Percentiles rank a stretch among this genome's conserved stretches.
These are phyloP conservation scores for Acromyrmex echinatior DNA, from an alignment of 1,140 invertebrate genomes.

Conservation along the genomic window DNA sequence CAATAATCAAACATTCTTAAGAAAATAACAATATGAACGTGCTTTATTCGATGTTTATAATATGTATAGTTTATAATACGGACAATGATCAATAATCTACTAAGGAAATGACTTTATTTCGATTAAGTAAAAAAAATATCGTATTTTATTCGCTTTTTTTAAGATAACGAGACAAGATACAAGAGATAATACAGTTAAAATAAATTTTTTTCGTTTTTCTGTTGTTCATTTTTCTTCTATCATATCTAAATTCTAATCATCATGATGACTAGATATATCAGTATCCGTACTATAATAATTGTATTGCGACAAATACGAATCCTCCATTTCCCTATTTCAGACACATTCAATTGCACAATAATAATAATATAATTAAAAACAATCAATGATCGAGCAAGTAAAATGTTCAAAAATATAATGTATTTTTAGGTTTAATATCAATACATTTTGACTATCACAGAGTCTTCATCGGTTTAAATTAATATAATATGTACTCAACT, in stretches of 20 bases:
- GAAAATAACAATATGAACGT: not conserved
- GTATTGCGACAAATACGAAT: not conserved
- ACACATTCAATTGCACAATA: too few species aligned
- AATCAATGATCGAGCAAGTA: too few species aligned
- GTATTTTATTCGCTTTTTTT: conserved; percentile 38
- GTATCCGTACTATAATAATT: conserved; percentile 1
- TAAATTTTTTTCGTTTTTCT: not conserved
- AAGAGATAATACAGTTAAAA: conserved; percentile 23
- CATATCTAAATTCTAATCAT: conserved; percentile 7
- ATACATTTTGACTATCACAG: too few species aligned
- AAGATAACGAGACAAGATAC: conserved; percentile 7
- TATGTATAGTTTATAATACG: not conserved
- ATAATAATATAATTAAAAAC: too few species aligned
- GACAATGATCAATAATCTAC: conserved; percentile 28
- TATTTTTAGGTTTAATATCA: too few species aligned
- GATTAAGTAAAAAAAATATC: conserved; percentile 45
- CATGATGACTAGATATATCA: conserved; percentile 46
- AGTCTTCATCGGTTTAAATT: too few species aligned
- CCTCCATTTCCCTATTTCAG: not conserved
- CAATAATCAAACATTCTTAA: not conserved
- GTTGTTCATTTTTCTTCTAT: not conserved
- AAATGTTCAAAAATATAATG: too few species aligned
- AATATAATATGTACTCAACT: too few species aligned
- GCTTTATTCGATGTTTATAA: conserved; percentile 9
- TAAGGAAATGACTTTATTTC: conserved; percentile 3